A percentile compares a stretch with the other conserved stretches of the same genome.
phyloP scores from a whole-genome alignment of 1,140 invertebrate genomes.

The Pristionchus pacificus region DNA sequence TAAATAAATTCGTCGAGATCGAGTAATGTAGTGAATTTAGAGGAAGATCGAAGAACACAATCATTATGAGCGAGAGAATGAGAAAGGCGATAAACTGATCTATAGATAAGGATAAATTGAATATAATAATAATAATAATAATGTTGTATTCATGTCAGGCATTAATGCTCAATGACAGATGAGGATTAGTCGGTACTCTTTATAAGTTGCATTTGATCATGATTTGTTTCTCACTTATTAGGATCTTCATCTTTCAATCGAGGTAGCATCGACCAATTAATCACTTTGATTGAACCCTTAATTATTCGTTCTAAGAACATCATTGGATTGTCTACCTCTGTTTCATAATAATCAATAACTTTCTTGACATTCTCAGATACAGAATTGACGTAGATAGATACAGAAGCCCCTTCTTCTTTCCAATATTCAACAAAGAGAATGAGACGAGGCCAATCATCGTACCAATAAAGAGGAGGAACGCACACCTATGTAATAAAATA shows the following conservation, averaged over 20 bases:
- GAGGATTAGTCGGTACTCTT: too few species aligned
- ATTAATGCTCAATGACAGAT: too few species aligned
- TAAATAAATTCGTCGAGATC: conserved; percentile 24
- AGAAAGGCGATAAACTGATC: conserved; percentile 17
- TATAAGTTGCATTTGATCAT: too few species aligned
- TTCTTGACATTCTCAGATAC: background rate
- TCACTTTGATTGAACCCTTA: conserved; percentile 18
- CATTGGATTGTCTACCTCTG: conserved; percentile 1
- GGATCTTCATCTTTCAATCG: background rate
- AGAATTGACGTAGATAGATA: conserved; percentile 23
- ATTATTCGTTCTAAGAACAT: background rate
- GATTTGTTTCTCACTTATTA: conserved; percentile 13
- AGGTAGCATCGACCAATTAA: conserved; percentile 23
- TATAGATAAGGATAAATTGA: background rate
- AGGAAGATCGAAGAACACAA: conserved; percentile 12
- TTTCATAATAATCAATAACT: conserved; percentile 14
- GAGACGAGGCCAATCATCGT: conserved; percentile 21
- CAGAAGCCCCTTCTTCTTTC: conserved; percentile 11
- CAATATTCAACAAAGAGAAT: conserved; percentile 23
- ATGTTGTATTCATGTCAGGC: too few species aligned
- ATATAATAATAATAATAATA: background rate
- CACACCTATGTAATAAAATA: conserved; percentile 8
- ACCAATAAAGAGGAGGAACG: conserved; percentile 29
- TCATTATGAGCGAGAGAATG: conserved; percentile 32
- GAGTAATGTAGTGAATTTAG: conserved; percentile 14